phyloP scores from a whole-genome alignment of 2,797 vertebrate genomes.

The Lepilemur septentrionalis region DNA sequence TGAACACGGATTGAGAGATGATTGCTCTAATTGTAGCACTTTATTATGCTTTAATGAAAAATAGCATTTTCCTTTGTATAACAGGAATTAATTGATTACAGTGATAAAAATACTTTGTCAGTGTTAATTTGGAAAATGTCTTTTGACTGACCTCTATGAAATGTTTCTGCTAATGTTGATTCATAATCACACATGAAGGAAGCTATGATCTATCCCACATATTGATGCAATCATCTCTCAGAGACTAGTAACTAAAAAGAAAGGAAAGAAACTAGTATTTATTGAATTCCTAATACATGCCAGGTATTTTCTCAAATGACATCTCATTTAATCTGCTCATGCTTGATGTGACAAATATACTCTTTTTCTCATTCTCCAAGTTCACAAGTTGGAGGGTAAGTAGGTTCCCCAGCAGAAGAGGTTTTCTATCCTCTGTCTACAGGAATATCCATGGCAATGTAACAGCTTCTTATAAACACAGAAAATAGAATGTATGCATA shows the following conservation, averaged over 20 bases:
- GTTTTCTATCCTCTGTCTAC: background rate
- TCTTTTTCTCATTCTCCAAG: background rate
- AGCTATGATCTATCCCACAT: background rate
- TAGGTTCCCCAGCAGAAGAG: background rate
- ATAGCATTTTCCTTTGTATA: background rate
- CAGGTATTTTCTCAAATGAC: background rate
- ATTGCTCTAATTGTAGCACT: background rate
- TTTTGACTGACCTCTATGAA: background rate
- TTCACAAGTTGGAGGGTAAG: background rate
- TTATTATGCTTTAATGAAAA: conserved; percentile 21
- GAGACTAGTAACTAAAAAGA: background rate
- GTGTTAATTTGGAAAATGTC: conserved; percentile 34
- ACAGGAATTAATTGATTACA: background rate
- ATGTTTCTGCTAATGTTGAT: background rate
- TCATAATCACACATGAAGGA: background rate
- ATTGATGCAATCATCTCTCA: background rate
- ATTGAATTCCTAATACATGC: background rate
- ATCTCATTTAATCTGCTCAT: background rate
- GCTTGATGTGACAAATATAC: background rate
- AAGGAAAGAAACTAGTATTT: background rate
- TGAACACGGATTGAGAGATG: background rate
- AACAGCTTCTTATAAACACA: background rate
- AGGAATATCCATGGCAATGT: background rate
- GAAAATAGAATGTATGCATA: background rate
- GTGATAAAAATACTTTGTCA: background rate